Conservation (phyloP, 2,113 vertebrate species). For the Thunnus maccoyii region DNA sequence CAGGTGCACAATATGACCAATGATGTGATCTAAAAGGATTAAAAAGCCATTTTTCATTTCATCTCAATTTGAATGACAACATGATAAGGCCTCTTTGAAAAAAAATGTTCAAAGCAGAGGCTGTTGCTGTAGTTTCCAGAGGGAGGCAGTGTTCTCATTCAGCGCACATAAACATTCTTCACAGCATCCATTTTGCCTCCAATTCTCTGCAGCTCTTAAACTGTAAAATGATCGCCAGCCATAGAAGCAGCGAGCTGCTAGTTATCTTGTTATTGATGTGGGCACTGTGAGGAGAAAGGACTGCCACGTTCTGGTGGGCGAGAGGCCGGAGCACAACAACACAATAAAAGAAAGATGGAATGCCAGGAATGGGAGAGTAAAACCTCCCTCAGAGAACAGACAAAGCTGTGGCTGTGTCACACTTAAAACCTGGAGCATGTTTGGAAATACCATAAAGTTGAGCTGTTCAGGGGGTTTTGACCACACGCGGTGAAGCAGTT, state of each 20-base stretch:
- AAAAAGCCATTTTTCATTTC: too few relatives aligned
- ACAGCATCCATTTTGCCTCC: constrained; percentile 83
- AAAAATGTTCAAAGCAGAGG: constrained; percentile 26
- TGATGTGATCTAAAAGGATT: too few relatives aligned
- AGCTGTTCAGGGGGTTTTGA: constrained; percentile 26
- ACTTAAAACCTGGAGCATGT: constrained; percentile 46
- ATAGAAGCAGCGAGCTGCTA: constrained; percentile 50
- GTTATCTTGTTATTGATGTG: constrained; percentile 72
- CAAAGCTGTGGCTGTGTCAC: constrained; percentile 38
- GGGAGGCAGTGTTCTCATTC: constrained; percentile 75
- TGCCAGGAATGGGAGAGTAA: constrained; percentile 65
- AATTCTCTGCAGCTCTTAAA: constrained; percentile 73
- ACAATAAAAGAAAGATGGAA: constrained; percentile 61
- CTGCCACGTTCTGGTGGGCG: constrained; percentile 30
- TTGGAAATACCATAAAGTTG: constrained; percentile 56
- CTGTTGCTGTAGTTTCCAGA: constrained; percentile 54
- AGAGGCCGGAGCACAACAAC: constrained; percentile 40
- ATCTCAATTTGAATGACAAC: background rate
- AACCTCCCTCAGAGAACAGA: constrained; percentile 22
- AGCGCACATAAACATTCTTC: constrained; percentile 45
- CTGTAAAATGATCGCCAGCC: constrained; percentile 78
- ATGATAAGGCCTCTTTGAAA: constrained; percentile 25
- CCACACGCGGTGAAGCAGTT: constrained; percentile 13
- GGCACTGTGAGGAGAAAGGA: constrained; percentile 56
- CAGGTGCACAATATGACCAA: too few relatives aligned